These are phyloP conservation scores for Ranitomeya variabilis DNA, from an alignment of 2,113 vertebrate species.

Conservation along the genomic window DNA sequence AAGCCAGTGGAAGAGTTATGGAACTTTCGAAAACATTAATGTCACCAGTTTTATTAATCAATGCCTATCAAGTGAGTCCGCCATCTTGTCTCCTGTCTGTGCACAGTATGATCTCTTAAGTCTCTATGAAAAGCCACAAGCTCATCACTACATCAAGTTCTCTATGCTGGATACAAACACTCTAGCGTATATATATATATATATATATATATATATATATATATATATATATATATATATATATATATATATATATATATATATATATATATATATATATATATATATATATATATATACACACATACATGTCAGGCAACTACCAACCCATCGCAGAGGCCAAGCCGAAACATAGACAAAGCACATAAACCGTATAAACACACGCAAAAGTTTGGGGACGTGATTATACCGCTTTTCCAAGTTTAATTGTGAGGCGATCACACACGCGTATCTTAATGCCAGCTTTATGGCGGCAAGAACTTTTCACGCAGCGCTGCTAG, in stretches of 20 bases:
- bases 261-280: not conserved
- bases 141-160: not conserved
- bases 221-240: not conserved
- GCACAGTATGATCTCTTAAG: not conserved
- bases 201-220: not conserved
- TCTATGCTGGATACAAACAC: not conserved
- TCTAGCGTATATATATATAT: not conserved
- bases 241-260: not conserved
- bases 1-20: conserved; percentile 9
- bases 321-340: not conserved
- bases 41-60: not conserved
- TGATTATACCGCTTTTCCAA: conserved; percentile 23
- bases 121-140: not conserved
- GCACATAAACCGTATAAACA: conserved; percentile 4
- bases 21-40: not conserved
- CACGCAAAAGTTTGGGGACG: conserved; percentile 24
- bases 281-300: too few species aligned
- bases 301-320: not conserved
- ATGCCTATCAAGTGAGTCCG: not conserved
- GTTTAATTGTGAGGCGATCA: conserved; percentile 30
- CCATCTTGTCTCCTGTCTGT: conserved; percentile 17
- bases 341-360: not conserved
- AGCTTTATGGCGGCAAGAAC: conserved; percentile 50
- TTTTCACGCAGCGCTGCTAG: conserved; percentile 44
- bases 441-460: conserved; percentile 38